Percentiles rank a stretch among this genome's conserved stretches.
Evolutionary conservation across 1,140 invertebrate genomes (phyloP).

Genomic region (Sinella curviseta): DNA sequence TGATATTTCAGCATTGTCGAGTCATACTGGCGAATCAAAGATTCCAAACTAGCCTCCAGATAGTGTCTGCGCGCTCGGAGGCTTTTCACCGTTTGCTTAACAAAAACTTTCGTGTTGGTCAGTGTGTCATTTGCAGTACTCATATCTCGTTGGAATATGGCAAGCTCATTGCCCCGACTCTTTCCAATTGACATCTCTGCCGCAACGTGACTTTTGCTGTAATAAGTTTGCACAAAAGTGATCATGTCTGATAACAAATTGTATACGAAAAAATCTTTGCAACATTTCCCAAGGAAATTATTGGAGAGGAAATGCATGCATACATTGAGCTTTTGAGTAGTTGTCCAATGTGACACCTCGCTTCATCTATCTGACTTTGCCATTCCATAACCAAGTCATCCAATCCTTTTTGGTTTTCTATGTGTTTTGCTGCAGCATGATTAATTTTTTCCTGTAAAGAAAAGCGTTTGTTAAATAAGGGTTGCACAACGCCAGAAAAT

Average conservation of each 20-base stretch:
- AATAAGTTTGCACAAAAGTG: no score
- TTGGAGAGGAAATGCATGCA: not conserved
- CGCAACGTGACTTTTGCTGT: no score
- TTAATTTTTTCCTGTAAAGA: not conserved
- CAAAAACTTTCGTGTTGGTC: not conserved
- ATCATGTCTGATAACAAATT: no score
- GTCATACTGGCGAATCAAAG: slow-evolving; percentile 39
- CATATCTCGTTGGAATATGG: not conserved
- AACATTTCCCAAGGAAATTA: not conserved
- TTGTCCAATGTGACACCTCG: not conserved
- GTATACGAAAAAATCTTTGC: no score
- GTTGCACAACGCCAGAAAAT: no score
- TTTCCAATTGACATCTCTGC: no score
- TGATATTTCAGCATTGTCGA: slow-evolving; percentile 29
- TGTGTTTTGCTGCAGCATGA: not conserved
- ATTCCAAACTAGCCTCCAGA: slow-evolving; percentile 1
- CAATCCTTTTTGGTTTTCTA: not conserved
- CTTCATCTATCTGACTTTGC: not conserved
- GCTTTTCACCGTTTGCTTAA: not conserved
- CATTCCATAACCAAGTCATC: not conserved
- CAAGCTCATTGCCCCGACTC: not conserved
- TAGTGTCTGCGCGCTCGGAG: not conserved
- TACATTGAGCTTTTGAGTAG: not conserved
- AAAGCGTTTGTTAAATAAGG: no score
- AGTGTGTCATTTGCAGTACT: not conserved